Evolutionary conservation across 2,797 vertebrate species (phyloP).

Genomic region (Rhinoraja longicauda): DNA sequence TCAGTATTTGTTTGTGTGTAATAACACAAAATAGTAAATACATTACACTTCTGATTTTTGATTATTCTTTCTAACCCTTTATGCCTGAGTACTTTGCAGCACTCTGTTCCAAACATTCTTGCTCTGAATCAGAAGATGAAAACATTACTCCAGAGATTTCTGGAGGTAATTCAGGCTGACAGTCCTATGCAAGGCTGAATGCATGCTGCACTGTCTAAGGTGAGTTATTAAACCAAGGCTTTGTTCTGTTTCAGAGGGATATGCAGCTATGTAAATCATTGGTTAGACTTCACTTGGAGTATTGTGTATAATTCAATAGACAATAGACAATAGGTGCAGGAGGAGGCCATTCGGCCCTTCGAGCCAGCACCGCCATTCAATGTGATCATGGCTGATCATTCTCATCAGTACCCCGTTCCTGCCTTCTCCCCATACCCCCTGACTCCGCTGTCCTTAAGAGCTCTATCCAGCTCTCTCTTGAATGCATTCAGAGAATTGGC

Average conservation of each 20-base stretch:
- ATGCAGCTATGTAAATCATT: too few relatives aligned
- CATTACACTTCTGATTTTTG: neutral
- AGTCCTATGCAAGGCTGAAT: neutral
- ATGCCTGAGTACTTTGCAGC: neutral
- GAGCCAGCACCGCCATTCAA: too few relatives aligned
- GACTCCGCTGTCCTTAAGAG: too few relatives aligned
- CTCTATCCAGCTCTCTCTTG: too few relatives aligned
- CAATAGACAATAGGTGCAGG: too few relatives aligned
- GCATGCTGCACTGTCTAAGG: neutral
- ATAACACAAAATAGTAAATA: neutral
- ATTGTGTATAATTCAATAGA: too few relatives aligned
- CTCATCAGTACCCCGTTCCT: too few relatives aligned
- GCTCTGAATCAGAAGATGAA: neutral
- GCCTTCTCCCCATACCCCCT: too few relatives aligned
- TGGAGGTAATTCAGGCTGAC: neutral
- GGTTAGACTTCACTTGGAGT: too few relatives aligned
- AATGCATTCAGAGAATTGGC: too few relatives aligned
- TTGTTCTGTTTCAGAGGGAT: neutral
- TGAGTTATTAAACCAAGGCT: neutral
- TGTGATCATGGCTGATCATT: too few relatives aligned
- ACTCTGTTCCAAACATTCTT: neutral
- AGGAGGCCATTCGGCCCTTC: too few relatives aligned
- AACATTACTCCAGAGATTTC: neutral
- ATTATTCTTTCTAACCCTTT: neutral
- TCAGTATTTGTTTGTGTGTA: neutral